phyloP scores from a whole-genome alignment of 2,888 invertebrate genomes.

The Tachina lurida region DNA sequence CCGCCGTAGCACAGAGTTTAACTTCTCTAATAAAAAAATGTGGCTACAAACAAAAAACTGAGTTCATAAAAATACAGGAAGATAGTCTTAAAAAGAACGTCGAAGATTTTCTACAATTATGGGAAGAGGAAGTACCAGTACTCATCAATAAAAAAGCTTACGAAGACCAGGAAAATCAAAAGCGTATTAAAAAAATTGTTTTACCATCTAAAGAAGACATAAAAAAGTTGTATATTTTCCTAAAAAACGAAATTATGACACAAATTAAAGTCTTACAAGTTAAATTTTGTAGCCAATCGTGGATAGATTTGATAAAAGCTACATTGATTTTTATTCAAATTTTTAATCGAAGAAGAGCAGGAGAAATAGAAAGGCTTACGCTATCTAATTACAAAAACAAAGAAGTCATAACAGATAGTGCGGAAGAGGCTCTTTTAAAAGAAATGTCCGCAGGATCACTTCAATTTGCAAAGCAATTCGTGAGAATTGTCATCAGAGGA shows the following conservation, averaged over 20 bases:
- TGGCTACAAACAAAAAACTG: background rate
- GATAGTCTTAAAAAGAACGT: too few relatives aligned
- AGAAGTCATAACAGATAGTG: constrained; percentile 27
- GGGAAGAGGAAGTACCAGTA: too few relatives aligned
- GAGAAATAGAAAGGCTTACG: constrained; percentile 35
- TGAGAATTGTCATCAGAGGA: constrained; percentile 22
- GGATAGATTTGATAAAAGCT: constrained; percentile 24
- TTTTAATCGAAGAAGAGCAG: constrained; percentile 35
- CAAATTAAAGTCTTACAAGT: constrained; percentile 5
- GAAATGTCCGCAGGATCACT: constrained; percentile 19
- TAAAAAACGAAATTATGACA: constrained; percentile 14
- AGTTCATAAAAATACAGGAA: background rate
- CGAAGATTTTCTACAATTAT: too few relatives aligned
- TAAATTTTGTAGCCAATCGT: constrained; percentile 32
- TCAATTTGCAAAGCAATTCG: constrained; percentile 31
- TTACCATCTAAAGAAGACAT: constrained; percentile 33
- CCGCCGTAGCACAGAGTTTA: constrained; percentile 32
- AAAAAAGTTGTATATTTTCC: constrained; percentile 12
- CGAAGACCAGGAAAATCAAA: constrained; percentile 37
- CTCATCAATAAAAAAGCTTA: constrained; percentile 8
- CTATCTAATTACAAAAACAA: constrained; percentile 21
- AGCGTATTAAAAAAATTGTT: constrained; percentile 36
- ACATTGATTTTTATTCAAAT: constrained; percentile 43
- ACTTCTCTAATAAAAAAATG: constrained; percentile 39
- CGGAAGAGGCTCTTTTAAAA: constrained; percentile 15